Conservation (phyloP, 2,113 vertebrate genomes). For the Cygnus atratus region DNA sequence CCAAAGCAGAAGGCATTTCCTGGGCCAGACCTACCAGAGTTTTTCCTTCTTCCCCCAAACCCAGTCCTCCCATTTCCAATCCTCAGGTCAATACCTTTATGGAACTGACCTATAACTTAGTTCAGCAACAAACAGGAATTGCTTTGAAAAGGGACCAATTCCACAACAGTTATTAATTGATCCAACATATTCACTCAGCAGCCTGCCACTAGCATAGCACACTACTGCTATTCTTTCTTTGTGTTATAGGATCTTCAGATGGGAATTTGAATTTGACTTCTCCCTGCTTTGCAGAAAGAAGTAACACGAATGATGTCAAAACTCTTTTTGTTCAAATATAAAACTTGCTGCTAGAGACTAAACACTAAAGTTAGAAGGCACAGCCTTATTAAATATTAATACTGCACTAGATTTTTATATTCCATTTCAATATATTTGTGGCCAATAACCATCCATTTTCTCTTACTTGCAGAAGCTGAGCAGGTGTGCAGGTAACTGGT, state of each 20-base stretch:
- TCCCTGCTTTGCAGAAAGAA: constrained; percentile 33
- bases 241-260: not conserved
- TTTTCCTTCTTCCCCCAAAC: not conserved
- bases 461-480: constrained; percentile 70
- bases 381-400: constrained; percentile 80
- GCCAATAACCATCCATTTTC: constrained; percentile 74
- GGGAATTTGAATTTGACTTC: constrained; percentile 41
- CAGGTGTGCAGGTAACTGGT: constrained; percentile 86
- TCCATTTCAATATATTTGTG: constrained; percentile 75
- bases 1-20: not conserved
- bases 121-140: not conserved
- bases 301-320: constrained; percentile 28
- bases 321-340: constrained; percentile 55
- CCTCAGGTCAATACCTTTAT: not conserved
- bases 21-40: not conserved
- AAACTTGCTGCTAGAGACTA: constrained; percentile 56
- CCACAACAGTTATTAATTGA: not conserved
- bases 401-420: constrained; percentile 75
- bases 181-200: not conserved
- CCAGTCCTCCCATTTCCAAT: not conserved
- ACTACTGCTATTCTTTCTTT: not conserved
- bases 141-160: not conserved
- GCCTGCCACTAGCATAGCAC: not conserved
- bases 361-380: constrained; percentile 70
- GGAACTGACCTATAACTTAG: not conserved